Conservation (phyloP, 1,140 invertebrate genomes). For the Eupeodes corollae region DNA sequence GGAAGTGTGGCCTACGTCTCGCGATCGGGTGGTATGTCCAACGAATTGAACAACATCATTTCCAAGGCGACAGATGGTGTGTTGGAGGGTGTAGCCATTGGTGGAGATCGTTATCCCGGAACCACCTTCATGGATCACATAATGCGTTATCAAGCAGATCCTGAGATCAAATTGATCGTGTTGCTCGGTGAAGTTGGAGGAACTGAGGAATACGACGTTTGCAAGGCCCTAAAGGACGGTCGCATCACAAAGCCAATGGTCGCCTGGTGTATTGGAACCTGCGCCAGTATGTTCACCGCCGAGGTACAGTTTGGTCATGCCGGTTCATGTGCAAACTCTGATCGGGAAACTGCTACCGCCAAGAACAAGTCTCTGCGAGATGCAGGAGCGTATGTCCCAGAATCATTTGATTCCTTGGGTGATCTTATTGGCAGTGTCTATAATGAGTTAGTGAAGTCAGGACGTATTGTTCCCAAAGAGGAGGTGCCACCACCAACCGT, state of each 20-base stretch:
- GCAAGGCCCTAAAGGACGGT: conserved; percentile 69
- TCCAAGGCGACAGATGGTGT: conserved; percentile 95
- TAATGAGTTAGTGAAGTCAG: conserved; percentile 65
- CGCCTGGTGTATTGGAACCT: conserved; percentile 97
- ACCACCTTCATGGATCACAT: conserved; percentile 98
- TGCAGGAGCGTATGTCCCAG: conserved; percentile 82
- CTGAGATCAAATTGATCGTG: conserved; percentile 87
- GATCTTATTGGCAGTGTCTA: conserved; percentile 58
- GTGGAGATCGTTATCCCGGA: conserved; percentile 97
- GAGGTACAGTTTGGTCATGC: conserved; percentile 99
- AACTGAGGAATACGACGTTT: conserved; percentile 98
- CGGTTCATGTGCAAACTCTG: conserved; percentile 92
- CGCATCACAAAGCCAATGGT: conserved; percentile 89
- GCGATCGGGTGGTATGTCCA: conserved; percentile 97
- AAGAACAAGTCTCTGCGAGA: conserved; percentile 81
- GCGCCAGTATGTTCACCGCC: conserved; percentile 83
- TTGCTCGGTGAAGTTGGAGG: conserved; percentile 96
- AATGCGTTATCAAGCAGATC: conserved; percentile 65
- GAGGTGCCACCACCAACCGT: conserved; percentile 97
- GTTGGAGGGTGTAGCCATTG: conserved; percentile 96
- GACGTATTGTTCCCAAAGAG: conserved; percentile 72
- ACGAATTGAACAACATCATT: conserved; percentile 98
- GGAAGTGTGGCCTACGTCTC: conserved; percentile 98
- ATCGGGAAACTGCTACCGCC: conserved; percentile 83
- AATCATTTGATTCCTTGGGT: conserved; percentile 87